Conservation (phyloP, 2,113 vertebrate genomes). For the Cyprinodon brontotheroides region DNA sequence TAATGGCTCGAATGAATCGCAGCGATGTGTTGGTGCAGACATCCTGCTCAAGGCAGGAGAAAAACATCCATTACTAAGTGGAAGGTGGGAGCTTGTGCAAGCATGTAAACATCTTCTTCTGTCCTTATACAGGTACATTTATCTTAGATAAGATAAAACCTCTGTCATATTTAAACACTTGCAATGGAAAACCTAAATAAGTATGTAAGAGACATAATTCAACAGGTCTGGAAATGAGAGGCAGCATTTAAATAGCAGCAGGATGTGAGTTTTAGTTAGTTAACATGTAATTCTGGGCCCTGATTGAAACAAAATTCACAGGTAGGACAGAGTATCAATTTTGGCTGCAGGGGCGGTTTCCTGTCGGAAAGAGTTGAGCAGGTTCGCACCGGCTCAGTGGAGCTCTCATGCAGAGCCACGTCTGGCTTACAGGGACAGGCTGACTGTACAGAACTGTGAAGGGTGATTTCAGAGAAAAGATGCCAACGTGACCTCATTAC, state of each 20-base stretch:
- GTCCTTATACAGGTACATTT: slow-evolving; percentile 45
- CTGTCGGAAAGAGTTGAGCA: slow-evolving; percentile 44
- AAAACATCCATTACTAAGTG: slow-evolving; percentile 43
- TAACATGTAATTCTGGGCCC: slow-evolving; percentile 42
- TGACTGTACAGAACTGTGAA: slow-evolving; percentile 65
- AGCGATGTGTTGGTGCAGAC: slow-evolving; percentile 62
- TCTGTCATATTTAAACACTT: slow-evolving; percentile 15
- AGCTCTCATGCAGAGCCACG: slow-evolving; percentile 24
- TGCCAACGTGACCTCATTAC: slow-evolving; percentile 92
- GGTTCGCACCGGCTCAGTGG: slow-evolving; percentile 44
- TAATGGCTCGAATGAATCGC: slow-evolving; percentile 58
- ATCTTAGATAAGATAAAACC: slow-evolving; percentile 28
- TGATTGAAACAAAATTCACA: slow-evolving; percentile 21
- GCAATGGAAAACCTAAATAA: slow-evolving; percentile 34
- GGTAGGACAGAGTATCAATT: slow-evolving; percentile 45
- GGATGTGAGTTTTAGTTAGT: slow-evolving; percentile 68
- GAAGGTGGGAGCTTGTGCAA: slow-evolving; percentile 30
- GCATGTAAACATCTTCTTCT: slow-evolving; percentile 28
- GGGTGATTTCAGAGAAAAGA: slow-evolving; percentile 73
- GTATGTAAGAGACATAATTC: slow-evolving; percentile 34
- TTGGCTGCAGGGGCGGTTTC: slow-evolving; percentile 46
- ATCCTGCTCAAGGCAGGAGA: slow-evolving; percentile 60
- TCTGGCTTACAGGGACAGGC: slow-evolving; percentile 40
- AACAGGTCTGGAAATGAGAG: slow-evolving; percentile 36
- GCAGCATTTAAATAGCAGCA: slow-evolving; percentile 38